Evolutionary conservation across 2,888 invertebrate species (phyloP).

Genomic region (Lasioglossum villosulum): DNA sequence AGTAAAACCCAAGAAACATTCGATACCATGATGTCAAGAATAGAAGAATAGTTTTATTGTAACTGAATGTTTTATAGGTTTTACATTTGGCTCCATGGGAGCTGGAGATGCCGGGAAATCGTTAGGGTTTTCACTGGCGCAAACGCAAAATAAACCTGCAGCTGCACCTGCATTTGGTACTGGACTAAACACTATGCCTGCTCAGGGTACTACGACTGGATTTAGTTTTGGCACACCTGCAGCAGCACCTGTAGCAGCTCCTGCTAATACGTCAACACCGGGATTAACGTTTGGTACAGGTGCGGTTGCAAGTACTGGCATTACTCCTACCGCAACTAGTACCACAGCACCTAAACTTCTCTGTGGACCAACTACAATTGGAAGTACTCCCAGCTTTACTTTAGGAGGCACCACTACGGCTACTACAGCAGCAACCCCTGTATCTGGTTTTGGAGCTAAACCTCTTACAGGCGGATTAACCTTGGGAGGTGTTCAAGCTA

Average conservation of each 20-base stretch:
- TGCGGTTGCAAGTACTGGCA: constrained; percentile 43
- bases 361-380: constrained; percentile 27
- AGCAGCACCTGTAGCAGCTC: constrained; percentile 28
- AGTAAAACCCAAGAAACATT: constrained; percentile 19
- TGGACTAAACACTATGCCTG: constrained; percentile 75
- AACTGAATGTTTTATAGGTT: constrained; percentile 37
- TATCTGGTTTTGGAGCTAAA: constrained; percentile 60
- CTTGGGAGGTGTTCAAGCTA: constrained; percentile 57
- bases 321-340: constrained; percentile 48
- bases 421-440: constrained; percentile 56
- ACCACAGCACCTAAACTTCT: constrained; percentile 54
- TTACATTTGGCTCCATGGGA: constrained; percentile 77
- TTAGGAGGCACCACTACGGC: constrained; percentile 62
- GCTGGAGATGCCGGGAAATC: constrained; percentile 85
- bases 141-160: constrained; percentile 80
- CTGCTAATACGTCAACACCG: constrained; percentile 40
- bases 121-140: constrained; percentile 82
- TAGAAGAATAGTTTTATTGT: background rate
- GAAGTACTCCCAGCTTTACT: constrained; percentile 58
- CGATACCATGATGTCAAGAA: background rate
- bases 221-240: constrained; percentile 63
- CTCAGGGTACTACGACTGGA: constrained; percentile 50
- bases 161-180: constrained; percentile 81
- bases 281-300: constrained; percentile 59
- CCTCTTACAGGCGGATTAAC: constrained; percentile 69